A percentile compares a stretch with the other conserved stretches of the same genome.
Conservation (phyloP, 2,113 vertebrate genomes). For the Seriola rivoliana region DNA sequence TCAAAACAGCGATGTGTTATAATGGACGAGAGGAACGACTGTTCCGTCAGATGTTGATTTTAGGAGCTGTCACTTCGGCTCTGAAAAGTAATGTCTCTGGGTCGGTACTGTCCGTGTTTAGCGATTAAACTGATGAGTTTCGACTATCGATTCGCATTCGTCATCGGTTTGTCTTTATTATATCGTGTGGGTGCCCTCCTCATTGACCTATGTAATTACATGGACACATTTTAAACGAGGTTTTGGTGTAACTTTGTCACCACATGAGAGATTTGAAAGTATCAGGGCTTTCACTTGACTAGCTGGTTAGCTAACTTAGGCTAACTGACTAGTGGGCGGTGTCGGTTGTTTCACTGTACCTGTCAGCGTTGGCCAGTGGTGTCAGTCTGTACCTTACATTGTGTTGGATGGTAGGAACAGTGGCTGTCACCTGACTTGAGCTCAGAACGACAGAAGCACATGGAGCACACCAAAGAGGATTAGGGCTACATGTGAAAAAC, state of each 20-base stretch:
- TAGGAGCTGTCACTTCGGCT: not conserved
- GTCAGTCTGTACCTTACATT: not conserved
- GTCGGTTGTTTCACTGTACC: not conserved
- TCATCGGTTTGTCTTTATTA: fast-evolving
- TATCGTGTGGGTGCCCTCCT: not conserved
- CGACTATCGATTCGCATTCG: not conserved
- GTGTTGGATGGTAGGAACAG: not conserved
- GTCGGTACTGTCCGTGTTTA: not conserved
- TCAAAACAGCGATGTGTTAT: not conserved
- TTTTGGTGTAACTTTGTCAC: not conserved
- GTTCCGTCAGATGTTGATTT: not conserved
- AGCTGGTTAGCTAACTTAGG: not conserved
- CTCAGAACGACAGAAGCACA: not conserved
- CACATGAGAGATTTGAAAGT: not conserved
- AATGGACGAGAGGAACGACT: not conserved
- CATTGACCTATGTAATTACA: not conserved
- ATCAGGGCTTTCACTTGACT: not conserved
- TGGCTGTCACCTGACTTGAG: not conserved
- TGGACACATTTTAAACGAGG: not conserved
- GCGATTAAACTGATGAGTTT: not conserved
- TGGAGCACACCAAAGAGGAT: not conserved
- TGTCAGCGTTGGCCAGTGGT: conserved; percentile 5
- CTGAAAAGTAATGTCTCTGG: not conserved
- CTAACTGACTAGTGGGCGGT: not conserved
- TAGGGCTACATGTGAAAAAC: no score